Evolutionary conservation across 2,888 invertebrate genomes (phyloP).

Genomic region (Hypolimnas misippus): DNA sequence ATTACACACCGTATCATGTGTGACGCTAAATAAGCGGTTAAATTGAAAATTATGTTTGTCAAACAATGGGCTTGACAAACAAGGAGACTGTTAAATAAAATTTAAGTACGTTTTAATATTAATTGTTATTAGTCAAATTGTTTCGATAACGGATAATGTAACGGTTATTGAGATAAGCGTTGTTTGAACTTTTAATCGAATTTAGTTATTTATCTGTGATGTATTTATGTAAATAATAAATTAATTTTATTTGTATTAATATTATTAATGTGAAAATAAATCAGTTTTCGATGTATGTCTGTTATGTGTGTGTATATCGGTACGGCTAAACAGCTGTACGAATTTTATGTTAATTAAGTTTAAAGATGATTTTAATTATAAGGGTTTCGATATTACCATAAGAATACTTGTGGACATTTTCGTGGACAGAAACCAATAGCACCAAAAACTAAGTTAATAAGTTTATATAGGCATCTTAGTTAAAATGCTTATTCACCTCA

Average conservation of each 20-base stretch:
- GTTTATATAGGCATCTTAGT: too few species aligned
- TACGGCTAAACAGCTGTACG: too few species aligned
- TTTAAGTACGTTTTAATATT: conserved; percentile 31
- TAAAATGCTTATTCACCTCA: too few species aligned
- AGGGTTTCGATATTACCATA: too few species aligned
- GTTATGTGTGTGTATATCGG: too few species aligned
- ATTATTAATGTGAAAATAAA: too few species aligned
- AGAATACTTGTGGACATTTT: too few species aligned
- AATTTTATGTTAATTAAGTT: too few species aligned
- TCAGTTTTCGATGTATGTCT: too few species aligned
- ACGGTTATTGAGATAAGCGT: conserved; percentile 8
- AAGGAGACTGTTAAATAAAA: conserved; percentile 23
- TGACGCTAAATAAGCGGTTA: conserved; percentile 36
- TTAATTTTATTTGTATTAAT: neutral
- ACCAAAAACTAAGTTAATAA: too few species aligned
- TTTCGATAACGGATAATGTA: conserved; percentile 31
- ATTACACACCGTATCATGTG: conserved; percentile 8
- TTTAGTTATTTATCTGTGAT: conserved; percentile 1
- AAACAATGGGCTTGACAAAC: neutral
- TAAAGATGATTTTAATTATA: too few species aligned
- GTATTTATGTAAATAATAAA: neutral
- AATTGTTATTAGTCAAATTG: conserved; percentile 27
- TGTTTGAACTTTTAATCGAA: conserved; percentile 10
- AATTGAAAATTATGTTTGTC: conserved; percentile 33
- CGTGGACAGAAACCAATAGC: too few species aligned